phyloP scores from a whole-genome alignment of 2,888 invertebrate genomes.

The Pterostichus niger region DNA sequence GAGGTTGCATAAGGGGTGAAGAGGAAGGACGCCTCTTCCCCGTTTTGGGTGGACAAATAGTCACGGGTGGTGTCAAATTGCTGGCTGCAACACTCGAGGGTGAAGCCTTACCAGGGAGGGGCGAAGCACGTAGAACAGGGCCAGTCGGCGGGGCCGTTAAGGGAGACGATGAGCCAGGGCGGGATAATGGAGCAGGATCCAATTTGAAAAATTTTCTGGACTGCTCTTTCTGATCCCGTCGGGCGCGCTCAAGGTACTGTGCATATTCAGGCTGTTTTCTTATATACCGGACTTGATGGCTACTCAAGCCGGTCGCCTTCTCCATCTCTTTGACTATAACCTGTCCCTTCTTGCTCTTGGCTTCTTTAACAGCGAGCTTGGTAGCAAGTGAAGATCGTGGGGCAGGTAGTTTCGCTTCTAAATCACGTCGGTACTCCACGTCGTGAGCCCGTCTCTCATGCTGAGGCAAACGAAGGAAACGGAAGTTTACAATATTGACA shows the following conservation, averaged over 20 bases:
- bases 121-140: too few relatives aligned
- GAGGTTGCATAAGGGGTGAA: neutral
- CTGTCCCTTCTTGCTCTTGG: conserved; percentile 22
- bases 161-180: too few relatives aligned
- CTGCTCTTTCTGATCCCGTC: neutral
- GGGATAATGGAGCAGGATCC: too few relatives aligned
- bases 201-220: too few relatives aligned
- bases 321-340: conserved; percentile 51
- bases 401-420: conserved; percentile 49
- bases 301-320: conserved; percentile 65
- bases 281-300: conserved; percentile 64
- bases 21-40: neutral
- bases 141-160: too few relatives aligned
- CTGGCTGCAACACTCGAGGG: too few relatives aligned
- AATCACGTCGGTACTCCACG: conserved; percentile 43
- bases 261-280: conserved; percentile 62
- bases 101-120: too few relatives aligned
- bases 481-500: conserved; percentile 44
- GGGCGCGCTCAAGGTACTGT: conserved; percentile 58
- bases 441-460: conserved; percentile 65
- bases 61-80: too few relatives aligned
- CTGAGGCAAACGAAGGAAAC: conserved; percentile 51
- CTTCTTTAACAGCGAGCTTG: conserved; percentile 65
- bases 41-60: too few relatives aligned
- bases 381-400: conserved; percentile 46